Conservation (phyloP, 1,140 invertebrate genomes). For the Halesus radiatus region DNA sequence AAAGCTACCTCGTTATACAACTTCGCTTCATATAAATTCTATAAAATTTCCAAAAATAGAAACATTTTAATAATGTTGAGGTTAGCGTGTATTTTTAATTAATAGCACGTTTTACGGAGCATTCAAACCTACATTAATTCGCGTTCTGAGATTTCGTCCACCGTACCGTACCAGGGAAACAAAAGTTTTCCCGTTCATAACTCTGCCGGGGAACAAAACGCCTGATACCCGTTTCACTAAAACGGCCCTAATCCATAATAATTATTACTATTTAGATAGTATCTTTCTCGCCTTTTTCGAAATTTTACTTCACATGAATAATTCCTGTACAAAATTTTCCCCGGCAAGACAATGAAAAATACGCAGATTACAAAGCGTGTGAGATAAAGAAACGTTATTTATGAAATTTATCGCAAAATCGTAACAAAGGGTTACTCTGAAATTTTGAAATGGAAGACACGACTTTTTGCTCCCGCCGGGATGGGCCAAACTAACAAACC, state of each 20-base stretch:
- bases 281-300: slow-evolving; percentile 35
- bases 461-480: not conserved
- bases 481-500: no score
- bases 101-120: no score
- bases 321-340: slow-evolving; percentile 40
- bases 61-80: no score
- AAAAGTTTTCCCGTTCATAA: slow-evolving; percentile 10
- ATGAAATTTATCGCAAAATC: slow-evolving; percentile 33
- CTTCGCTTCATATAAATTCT: no score
- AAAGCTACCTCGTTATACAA: no score
- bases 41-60: no score
- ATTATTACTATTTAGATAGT: slow-evolving; percentile 30
- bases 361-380: slow-evolving; percentile 29
- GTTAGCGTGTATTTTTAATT: no score
- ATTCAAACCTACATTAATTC: no score
- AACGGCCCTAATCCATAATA: slow-evolving; percentile 33
- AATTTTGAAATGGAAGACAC: not conserved
- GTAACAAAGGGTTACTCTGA: slow-evolving; percentile 31
- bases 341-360: slow-evolving; percentile 41
- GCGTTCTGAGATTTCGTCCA: not conserved
- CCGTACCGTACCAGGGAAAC: not conserved
- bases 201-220: slow-evolving; percentile 3
- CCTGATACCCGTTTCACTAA: slow-evolving; percentile 10
- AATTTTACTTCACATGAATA: slow-evolving; percentile 30
- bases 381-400: slow-evolving; percentile 41